Percentiles rank a stretch among this genome's conserved stretches.
These are phyloP conservation scores for Zophobas morio DNA, from an alignment of 1,140 invertebrate species.

Conservation along the genomic window DNA sequence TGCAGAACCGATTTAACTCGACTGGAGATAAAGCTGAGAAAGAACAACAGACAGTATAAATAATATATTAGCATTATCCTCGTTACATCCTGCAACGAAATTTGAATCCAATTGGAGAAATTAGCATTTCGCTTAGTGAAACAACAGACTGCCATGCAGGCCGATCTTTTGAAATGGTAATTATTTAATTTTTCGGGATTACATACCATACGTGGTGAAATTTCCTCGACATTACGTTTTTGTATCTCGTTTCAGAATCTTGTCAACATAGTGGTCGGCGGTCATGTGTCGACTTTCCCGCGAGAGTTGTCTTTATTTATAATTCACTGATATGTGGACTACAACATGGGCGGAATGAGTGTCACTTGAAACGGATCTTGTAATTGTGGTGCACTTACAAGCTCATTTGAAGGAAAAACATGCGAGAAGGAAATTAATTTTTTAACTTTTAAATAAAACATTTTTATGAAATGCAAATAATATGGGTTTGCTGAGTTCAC, in stretches of 20 bases:
- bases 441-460: too few species aligned
- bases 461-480: too few species aligned
- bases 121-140: slow-evolving; percentile 21
- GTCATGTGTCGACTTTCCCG: slow-evolving; percentile 1
- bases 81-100: slow-evolving; percentile 1
- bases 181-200: slow-evolving; percentile 16
- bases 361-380: slow-evolving; percentile 11
- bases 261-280: not conserved
- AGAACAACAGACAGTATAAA: slow-evolving; percentile 30
- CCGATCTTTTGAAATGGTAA: slow-evolving; percentile 5
- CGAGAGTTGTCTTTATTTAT: slow-evolving; percentile 20
- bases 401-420: not conserved
- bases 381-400: slow-evolving; percentile 7
- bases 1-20: slow-evolving; percentile 4
- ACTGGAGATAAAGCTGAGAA: slow-evolving; percentile 19
- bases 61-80: slow-evolving; percentile 33
- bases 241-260: slow-evolving; percentile 13
- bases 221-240: slow-evolving; percentile 1
- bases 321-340: slow-evolving; percentile 11
- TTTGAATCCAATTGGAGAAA: slow-evolving; percentile 20
- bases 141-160: not conserved
- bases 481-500: too few species aligned
- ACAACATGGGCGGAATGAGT: not conserved
- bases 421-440: too few species aligned
- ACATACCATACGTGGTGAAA: not conserved